phyloP scores from a whole-genome alignment of 2,113 vertebrate genomes.

The Rana temporaria region DNA sequence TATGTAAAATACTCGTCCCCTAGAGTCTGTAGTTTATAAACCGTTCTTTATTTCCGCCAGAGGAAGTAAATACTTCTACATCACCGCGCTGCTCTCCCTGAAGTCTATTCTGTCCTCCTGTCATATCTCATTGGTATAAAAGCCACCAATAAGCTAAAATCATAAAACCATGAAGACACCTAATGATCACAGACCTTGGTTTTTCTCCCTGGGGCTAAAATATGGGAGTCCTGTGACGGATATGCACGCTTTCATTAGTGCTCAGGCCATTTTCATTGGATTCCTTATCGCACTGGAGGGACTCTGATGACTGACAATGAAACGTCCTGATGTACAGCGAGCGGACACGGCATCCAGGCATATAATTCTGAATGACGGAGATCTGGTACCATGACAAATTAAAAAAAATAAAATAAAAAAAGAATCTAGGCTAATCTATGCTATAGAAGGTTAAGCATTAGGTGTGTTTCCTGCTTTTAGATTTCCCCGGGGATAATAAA shows the following conservation, averaged over 20 bases:
- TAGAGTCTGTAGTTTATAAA: not conserved
- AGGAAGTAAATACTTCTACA: not conserved
- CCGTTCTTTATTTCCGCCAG: not conserved
- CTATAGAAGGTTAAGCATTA: slow-evolving; percentile 16
- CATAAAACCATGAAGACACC: not conserved
- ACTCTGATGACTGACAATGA: slow-evolving; percentile 13
- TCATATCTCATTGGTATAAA: slow-evolving; percentile 14
- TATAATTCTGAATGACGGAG: not conserved
- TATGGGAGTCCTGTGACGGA: not conserved
- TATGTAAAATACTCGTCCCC: not conserved
- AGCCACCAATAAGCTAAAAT: not conserved
- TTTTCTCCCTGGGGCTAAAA: not conserved
- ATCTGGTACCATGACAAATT: not conserved
- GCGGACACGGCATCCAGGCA: not conserved
- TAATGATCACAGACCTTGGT: not conserved
- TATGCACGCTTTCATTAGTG: not conserved
- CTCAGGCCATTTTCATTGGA: not conserved
- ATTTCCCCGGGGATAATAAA: slow-evolving; percentile 31
- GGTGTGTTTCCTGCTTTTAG: slow-evolving; percentile 51
- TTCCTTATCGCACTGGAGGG: slow-evolving; percentile 18
- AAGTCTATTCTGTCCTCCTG: not conserved
- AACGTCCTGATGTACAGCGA: not conserved
- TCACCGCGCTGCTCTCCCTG: not conserved
- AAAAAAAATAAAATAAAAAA: not conserved
- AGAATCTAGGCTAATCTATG: not conserved